These are phyloP conservation scores for Gadopsis marmoratus DNA, from an alignment of 2,797 vertebrate species.

Conservation along the genomic window DNA sequence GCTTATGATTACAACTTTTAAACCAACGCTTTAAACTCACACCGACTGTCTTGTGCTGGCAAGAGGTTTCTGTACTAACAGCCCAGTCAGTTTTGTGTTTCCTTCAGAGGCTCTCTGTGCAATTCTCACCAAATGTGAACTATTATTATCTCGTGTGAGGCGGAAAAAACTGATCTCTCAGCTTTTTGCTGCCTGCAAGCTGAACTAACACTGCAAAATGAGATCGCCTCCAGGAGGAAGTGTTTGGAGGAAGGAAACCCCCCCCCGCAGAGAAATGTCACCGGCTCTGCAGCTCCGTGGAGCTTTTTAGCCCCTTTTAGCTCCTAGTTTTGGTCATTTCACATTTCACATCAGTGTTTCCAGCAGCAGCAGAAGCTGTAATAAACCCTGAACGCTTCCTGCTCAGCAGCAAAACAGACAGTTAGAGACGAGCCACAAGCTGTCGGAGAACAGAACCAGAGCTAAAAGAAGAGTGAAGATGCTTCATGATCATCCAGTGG, in stretches of 20 bases:
- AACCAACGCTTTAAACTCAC: slow-evolving; percentile 82
- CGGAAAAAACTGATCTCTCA: no score
- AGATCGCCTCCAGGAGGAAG: not conserved
- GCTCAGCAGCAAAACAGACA: no score
- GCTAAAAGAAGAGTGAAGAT: not conserved
- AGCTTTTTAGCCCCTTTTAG: not conserved
- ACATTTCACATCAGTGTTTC: not conserved
- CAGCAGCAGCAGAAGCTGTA: no score
- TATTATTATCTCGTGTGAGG: slow-evolving; percentile 73
- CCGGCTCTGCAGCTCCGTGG: not conserved
- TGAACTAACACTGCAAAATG: slow-evolving; percentile 21
- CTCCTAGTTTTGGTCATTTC: not conserved
- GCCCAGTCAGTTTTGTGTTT: slow-evolving; percentile 70
- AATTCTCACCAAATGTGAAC: slow-evolving; percentile 74
- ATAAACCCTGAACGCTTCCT: no score
- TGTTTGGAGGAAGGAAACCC: not conserved
- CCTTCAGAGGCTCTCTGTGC: slow-evolving; percentile 63
- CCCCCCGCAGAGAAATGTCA: no score
- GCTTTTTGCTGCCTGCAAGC: slow-evolving; percentile 38
- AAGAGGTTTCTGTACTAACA: slow-evolving; percentile 64
- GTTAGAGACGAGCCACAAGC: no score
- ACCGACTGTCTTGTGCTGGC: slow-evolving; percentile 75
- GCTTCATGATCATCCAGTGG: no score
- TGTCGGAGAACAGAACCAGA: not conserved
- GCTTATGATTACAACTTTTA: slow-evolving; percentile 87